Evolutionary conservation across 2,888 invertebrate genomes (phyloP).

Genomic region (Trachelus stipa): DNA sequence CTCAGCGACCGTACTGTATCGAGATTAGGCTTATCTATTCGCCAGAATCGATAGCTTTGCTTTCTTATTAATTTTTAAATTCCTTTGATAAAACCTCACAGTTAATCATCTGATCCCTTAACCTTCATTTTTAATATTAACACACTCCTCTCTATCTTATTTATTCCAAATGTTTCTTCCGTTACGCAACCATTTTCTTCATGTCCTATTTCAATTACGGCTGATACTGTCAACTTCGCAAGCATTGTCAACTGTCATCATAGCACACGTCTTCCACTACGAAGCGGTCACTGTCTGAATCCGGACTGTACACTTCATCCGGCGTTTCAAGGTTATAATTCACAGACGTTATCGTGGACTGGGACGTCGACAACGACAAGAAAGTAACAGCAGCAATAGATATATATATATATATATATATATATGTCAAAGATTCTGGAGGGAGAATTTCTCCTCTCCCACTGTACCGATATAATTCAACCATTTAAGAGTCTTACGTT

Average conservation of each 20-base stretch:
- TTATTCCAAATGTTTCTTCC: neutral
- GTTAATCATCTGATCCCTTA: neutral
- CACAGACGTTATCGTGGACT: neutral
- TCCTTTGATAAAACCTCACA: neutral
- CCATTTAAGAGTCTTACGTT: neutral
- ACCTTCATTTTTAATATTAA: no score
- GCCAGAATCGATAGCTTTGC: neutral
- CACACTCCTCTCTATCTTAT: neutral
- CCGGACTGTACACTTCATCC: neutral
- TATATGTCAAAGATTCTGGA: neutral
- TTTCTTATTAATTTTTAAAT: neutral
- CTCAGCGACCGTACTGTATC: neutral
- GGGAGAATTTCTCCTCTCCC: neutral
- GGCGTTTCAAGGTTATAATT: neutral
- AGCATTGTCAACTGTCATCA: neutral
- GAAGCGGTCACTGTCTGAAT: neutral
- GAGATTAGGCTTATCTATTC: neutral
- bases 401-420: neutral
- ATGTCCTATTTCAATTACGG: neutral
- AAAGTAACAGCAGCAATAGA: neutral
- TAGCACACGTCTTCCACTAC: neutral
- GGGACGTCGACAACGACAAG: neutral
- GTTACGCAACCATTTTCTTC: neutral
- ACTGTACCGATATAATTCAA: neutral
- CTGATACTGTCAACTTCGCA: neutral